Evolutionary conservation across 2,888 invertebrate species (phyloP).

Genomic region (Diadromus collaris): DNA sequence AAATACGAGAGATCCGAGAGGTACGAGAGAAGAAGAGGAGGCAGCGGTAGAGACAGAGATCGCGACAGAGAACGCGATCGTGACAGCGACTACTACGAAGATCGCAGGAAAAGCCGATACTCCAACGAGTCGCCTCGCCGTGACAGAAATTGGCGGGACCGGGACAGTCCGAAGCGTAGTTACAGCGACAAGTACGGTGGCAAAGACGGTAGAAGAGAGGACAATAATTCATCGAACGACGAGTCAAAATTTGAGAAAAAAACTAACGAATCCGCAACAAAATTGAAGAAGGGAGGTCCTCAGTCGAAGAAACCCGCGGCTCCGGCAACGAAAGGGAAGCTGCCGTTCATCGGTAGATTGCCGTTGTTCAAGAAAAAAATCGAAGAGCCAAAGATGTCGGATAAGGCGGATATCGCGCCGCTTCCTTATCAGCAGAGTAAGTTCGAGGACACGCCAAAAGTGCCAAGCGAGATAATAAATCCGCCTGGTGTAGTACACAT

Average conservation of each 20-base stretch:
- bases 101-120: slow-evolving; percentile 73
- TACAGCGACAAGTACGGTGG: slow-evolving; percentile 71
- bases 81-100: slow-evolving; percentile 76
- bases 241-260: slow-evolving; percentile 78
- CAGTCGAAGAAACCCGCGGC: slow-evolving; percentile 73
- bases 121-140: slow-evolving; percentile 76
- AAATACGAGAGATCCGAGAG: slow-evolving; percentile 74
- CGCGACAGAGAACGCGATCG: slow-evolving; percentile 66
- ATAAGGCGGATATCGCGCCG: slow-evolving; percentile 80
- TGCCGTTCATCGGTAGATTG: slow-evolving; percentile 93
- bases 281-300: slow-evolving; percentile 69
- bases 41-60: slow-evolving; percentile 64
- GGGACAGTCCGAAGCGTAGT: slow-evolving; percentile 75
- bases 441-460: slow-evolving; percentile 78
- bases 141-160: slow-evolving; percentile 76
- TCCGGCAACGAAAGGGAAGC: slow-evolving; percentile 83
- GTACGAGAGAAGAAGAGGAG: slow-evolving; percentile 73
- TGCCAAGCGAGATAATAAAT: slow-evolving; percentile 78
- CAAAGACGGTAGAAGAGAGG: slow-evolving; percentile 70
- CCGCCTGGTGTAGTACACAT: slow-evolving; percentile 78
- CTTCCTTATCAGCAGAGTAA: slow-evolving; percentile 77
- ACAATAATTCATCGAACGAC: slow-evolving; percentile 73
- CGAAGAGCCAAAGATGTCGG: slow-evolving; percentile 78
- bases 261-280: slow-evolving; percentile 73
- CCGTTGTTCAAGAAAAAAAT: slow-evolving; percentile 87